These are phyloP conservation scores for Xiphorhynchus erythropygius DNA, from an alignment of 2,797 vertebrate species.

Conservation along the genomic window DNA sequence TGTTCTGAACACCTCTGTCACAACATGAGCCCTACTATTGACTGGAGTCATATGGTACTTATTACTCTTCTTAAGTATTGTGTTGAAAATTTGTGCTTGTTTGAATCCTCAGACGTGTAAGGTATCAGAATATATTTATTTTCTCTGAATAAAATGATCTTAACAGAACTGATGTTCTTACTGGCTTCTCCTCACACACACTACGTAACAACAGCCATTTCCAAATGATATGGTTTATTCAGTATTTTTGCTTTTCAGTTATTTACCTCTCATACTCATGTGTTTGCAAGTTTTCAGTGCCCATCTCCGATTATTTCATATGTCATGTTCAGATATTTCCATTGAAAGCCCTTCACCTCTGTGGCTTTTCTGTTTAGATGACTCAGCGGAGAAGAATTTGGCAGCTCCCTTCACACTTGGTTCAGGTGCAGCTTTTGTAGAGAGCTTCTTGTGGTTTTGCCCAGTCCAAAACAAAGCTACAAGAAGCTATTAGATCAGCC, in stretches of 20 bases:
- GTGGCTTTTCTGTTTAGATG: background rate
- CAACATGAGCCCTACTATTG: background rate
- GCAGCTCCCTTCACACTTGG: fast-evolving
- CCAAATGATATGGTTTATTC: background rate
- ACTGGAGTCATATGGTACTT: background rate
- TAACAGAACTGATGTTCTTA: background rate
- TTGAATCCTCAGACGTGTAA: background rate
- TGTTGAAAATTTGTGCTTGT: background rate
- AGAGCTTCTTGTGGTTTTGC: fast-evolving
- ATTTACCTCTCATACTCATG: background rate
- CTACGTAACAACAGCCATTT: background rate
- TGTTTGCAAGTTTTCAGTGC: background rate
- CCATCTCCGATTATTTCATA: background rate
- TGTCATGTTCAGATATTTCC: background rate
- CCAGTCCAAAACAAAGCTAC: background rate
- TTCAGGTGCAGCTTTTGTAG: background rate
- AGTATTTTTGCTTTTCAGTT: background rate
- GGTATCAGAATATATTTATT: background rate
- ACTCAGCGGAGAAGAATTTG: background rate
- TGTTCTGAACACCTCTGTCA: background rate
- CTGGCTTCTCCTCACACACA: background rate
- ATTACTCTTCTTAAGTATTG: background rate
- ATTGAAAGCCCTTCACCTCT: background rate
- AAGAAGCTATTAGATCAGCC: background rate
- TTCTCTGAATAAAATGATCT: background rate